Base-by-base conservation (phyloP, 2,888 invertebrate species). In the Ochropleura leucogaster region DNA sequence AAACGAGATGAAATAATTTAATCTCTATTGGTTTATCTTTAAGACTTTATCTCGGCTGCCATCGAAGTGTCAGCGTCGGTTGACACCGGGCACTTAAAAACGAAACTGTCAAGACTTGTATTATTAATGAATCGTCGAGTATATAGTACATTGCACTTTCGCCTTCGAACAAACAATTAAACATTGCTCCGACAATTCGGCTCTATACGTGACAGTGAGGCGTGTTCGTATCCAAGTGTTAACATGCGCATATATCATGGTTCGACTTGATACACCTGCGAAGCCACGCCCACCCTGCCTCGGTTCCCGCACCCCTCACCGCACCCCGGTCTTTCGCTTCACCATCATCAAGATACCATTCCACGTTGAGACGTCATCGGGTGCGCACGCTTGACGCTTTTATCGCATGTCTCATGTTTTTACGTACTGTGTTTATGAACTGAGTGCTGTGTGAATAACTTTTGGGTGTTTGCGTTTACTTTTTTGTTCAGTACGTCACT, bases 201-300 rank as follows among this genome's bases (percentile, higher is more conserved):
- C 87, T 88, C 82, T 83, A 85, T 90, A 90, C 94, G 93, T 94
- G 95, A 95, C 95, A 94, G 90, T 93, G 91, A 96, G 96, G 96
- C 96, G 96, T 95, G 95, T 95, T 92, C 93, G 86, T 87, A 88
- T 87, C 86, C 84, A 85, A 93, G 94, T 95, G 95, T 94, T 95
- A 95, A 95, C 94, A 94, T 94, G 94, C 93, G 95, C 94, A 95
- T 96, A 95, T 93, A 95, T 96, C 95, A 95, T 92, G 89, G 92
- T 93, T 93, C 92, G 92, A 90, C 87, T 85, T 92, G 93, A 93
- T 95, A 93, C 95, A 96, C 96, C 95, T 96, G 95, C 91, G 88
- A 92, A 87, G 91, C 94, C 93, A 91, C 95, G 94, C 94, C 95
- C 88, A 90, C 82, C 51, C 63, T 63, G 71, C 85, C 85, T 85